Base-by-base conservation (phyloP, 2,888 invertebrate genomes). In the Crioceris asparagi region DNA sequence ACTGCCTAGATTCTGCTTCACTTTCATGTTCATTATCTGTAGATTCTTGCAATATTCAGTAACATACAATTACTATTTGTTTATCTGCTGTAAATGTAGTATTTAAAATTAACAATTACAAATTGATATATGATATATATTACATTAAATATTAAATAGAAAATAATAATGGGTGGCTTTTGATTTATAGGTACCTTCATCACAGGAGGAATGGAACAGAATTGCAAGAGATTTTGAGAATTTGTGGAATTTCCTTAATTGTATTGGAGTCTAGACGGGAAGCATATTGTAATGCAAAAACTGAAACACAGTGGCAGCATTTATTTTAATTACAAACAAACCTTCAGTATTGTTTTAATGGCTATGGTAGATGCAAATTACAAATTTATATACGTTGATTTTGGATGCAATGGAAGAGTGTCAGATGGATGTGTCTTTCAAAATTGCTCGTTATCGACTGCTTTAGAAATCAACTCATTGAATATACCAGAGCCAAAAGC, bases 401-500 rank as follows among this genome's bases (percentile, higher is more conserved):
- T 32, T 19, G 32, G 21, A 11, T 32, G 14, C 19, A 32, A 32
- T 19, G 32, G 32, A 12, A 32, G 32, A 19, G 21, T 32, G 8
- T 32, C 21, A 11, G 32, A 32, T 19, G 18, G 32, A 32, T 10
- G 32, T 3, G 15, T n/a, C 7, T 32, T 25, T 7, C 3, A n/a
- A 5, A 32, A 32, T 17, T 32, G 17, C 12, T 32, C 17, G 4
- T 5, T 32, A 17, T 3, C 3, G 11, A 12, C 7, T 8, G 36
- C 8, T 6, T 26, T 39, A 5, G 35, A 39, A 29, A 8, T 18
- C 10, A 21, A 21, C n/a, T 4, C 11, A 12, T n/a, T 17, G 29
- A 7, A 36, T 36, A 29, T 39, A 12, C 39, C 39, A 5, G 7
- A 30, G n/a, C 17, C 37, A 15, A 2, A 6, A 3, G 19, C 39